phyloP scores from a whole-genome alignment of 2,888 invertebrate genomes.

The Cryptocheilus praepositus region DNA sequence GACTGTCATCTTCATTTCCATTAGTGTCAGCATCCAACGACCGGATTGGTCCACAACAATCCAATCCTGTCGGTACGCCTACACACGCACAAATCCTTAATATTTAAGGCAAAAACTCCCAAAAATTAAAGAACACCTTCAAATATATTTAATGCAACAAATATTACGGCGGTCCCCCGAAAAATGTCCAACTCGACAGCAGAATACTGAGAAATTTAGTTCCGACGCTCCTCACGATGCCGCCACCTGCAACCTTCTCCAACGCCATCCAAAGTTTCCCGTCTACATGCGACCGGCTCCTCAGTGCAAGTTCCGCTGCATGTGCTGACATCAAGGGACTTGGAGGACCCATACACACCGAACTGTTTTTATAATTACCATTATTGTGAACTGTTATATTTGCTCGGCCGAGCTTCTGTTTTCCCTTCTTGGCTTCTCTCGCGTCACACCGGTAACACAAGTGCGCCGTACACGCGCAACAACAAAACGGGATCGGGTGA shows the following conservation, averaged over 20 bases:
- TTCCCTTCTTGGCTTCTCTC: constrained; percentile 39
- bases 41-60: no score
- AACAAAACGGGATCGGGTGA: constrained; percentile 43
- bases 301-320: constrained; percentile 62
- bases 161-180: no score
- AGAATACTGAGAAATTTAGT: not conserved
- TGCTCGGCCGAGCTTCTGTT: constrained; percentile 47
- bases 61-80: no score
- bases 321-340: constrained; percentile 68
- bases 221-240: not conserved
- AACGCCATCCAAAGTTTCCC: constrained; percentile 1
- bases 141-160: no score
- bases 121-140: no score
- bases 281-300: constrained; percentile 48
- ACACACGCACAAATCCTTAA: no score
- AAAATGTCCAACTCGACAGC: no score
- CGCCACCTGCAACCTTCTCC: not conserved
- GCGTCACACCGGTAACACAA: constrained; percentile 34
- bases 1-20: no score
- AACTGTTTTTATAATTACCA: constrained; percentile 68
- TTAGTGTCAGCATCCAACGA: no score
- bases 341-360: constrained; percentile 57
- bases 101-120: no score
- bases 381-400: constrained; percentile 59
- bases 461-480: constrained; percentile 40